Percentiles rank a stretch among this genome's conserved stretches.
Evolutionary conservation across 23 tunicate genomes (phyloP).

Genomic region (Aplidium turbinatum): DNA sequence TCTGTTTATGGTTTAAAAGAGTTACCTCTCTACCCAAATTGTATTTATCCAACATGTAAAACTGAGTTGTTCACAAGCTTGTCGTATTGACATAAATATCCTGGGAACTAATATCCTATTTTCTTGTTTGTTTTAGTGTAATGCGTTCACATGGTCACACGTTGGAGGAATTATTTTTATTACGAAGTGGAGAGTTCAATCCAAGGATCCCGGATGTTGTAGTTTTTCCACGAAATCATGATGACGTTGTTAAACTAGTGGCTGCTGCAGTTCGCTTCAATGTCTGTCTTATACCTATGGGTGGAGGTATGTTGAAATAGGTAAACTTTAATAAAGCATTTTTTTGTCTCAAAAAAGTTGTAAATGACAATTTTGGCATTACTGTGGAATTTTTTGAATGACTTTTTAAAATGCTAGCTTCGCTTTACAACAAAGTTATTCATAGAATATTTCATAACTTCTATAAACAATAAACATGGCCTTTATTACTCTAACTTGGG

Average conservation of each 20-base stretch:
- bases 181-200: slow-evolving; percentile 60
- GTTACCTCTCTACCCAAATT: no score
- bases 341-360: no score
- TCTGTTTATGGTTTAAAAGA: no score
- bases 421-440: no score
- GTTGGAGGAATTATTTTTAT: slow-evolving; percentile 67
- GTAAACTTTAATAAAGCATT: no score
- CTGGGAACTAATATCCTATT: background rate
- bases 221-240: slow-evolving; percentile 84
- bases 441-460: no score
- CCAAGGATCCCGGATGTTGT: slow-evolving; percentile 79
- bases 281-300: slow-evolving; percentile 91
- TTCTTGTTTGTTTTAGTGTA: slow-evolving; percentile 28
- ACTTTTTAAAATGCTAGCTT: no score
- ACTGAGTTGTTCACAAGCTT: no score
- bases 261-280: slow-evolving; percentile 63
- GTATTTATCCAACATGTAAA: background rate
- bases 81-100: background rate
- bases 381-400: no score
- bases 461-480: background rate
- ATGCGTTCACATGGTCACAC: slow-evolving; percentile 95
- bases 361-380: no score
- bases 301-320: no score
- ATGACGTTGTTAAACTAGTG: slow-evolving; percentile 77
- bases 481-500: background rate